Evolutionary conservation across 2,113 vertebrate genomes (phyloP), one percentile per base, ranked within the genome.

Genomic region (Grammomys surdaster): DNA sequence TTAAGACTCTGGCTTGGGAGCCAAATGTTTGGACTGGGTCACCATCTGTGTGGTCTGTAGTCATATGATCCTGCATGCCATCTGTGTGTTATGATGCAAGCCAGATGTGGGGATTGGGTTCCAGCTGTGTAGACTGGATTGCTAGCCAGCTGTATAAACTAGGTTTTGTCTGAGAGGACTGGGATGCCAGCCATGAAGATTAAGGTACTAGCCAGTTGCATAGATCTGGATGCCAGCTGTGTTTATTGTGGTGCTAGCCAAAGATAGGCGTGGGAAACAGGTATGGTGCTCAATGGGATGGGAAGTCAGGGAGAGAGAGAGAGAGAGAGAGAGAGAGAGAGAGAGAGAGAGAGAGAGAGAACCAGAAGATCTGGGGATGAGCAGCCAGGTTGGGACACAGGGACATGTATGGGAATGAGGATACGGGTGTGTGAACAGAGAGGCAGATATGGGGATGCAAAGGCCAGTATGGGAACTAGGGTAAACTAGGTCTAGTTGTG

Each of bases 91-190:
- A 24, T 85, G 13, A 19, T 80, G 40, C 22, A 72, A 97, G 77
- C 81, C 82, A 90, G 76, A 51, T 82, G 58, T 92, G 33, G 24
- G 43, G 78, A 69, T 13, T 90, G 40, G 54, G 26, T 95, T 82
- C 70, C 77, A 85, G 93, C n/a, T 90, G 9, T 93, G 51, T n/a
- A 33, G 46, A 72, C 24, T 78, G 54, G 58, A 22, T 69, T 94
- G 58, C 48, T 65, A 94, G 75, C 58, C 46, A 76, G 43, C 54
- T 82, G 40, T 90, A 73, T 88, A 72, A 89, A 69, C 72, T 60
- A 19, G 51, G 31, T 81, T 56, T n/a, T 88, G 22, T 58, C 31
- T 95, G 24, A 26, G 31, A 91, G 36, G 19, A 65, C 0, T 20
- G 54, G 43, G 8, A 24, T 84, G 76, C 13, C n/a, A 86, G 60